Evolutionary conservation across 2,888 invertebrate genomes (phyloP), one percentile per base, ranked within the genome.

Genomic region (Drosophila formosana): DNA sequence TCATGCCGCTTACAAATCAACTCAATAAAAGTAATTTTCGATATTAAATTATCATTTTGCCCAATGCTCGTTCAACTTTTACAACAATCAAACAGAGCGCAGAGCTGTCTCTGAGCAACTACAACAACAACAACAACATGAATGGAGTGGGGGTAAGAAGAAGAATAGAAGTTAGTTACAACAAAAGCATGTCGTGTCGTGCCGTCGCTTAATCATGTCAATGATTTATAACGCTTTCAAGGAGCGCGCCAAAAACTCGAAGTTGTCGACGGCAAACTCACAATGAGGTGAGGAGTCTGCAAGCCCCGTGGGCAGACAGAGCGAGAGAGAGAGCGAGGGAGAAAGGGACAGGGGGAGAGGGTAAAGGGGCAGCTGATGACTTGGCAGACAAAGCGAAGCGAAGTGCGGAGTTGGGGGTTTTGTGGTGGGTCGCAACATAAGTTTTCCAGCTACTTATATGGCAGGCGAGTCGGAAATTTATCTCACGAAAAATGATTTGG

Each of bases 151-250:
- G 34, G 34, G 34, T 51, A 41, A 28, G 8, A 8, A 18, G n/a
- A 49, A 53, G 51, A 56, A 51, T 45, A 66, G 39, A 60, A 62
- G 62, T 39, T 52, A 62, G 66, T 68, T 72, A 80, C 74, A 81
- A 84, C 76, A 87, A 87, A 81, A 81, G 85, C 79, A 75, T 82
- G 78, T 89, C 80, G 80, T 86, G 83, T 78, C 83, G 89, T 88
- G 89, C 83, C 89, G 78, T 75, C 89, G 78, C 86, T 87, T 87
- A 87, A 84, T 89, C 87, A 87, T 89, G 89, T 87, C 90, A 89
- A 88, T 88, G 90, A 88, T 88, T 88, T 88, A 88, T 89, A 89
- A 89, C 79, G 89, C 88, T 89, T 89, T 88, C 88, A 89, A 79
- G 83, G 80, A 89, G 76, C 87, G 73, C 75, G 78, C 78, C 76